These are phyloP conservation scores for Leptatherina wallacei DNA, from an alignment of 2,797 vertebrate species.

Conservation along the genomic window DNA sequence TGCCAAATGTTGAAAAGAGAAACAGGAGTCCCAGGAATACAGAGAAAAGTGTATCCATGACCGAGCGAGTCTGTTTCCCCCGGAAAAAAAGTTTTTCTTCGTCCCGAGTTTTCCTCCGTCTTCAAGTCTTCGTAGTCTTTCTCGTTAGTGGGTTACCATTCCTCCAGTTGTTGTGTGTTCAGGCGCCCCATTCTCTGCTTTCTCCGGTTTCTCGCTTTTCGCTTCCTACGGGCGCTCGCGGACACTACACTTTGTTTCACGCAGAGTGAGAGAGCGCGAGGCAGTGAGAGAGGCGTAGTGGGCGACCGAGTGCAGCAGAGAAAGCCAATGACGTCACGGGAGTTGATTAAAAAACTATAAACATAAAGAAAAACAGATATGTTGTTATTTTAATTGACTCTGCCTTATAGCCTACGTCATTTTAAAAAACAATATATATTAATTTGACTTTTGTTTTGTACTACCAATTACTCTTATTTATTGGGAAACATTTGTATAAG, in stretches of 20 bases:
- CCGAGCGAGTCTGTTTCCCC: conserved; percentile 37
- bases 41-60: conserved; percentile 76
- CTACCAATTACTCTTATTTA: too few species aligned
- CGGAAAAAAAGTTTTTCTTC: conserved; percentile 55
- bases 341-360: conserved; percentile 21
- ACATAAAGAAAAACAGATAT: neutral
- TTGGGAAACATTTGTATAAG: neutral
- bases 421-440: neutral
- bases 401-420: too few species aligned
- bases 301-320: conserved; percentile 26
- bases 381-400: neutral
- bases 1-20: conserved; percentile 38
- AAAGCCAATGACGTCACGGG: conserved; percentile 66
- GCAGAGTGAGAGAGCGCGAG: conserved; percentile 50
- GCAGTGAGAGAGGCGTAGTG: conserved; percentile 9
- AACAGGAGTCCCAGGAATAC: conserved; percentile 66
- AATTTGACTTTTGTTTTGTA: neutral
- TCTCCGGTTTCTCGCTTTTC: conserved; percentile 55
- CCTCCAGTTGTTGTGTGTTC: conserved; percentile 54
- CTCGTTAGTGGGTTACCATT: conserved; percentile 49
- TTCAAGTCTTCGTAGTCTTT: conserved; percentile 13
- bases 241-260: conserved; percentile 72
- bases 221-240: conserved; percentile 63
- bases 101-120: conserved; percentile 34
- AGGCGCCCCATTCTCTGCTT: conserved; percentile 71